Evolutionary conservation across 2,797 vertebrate genomes (phyloP), one percentile per base, ranked within the genome.

Genomic region (Scolopax rusticola): DNA sequence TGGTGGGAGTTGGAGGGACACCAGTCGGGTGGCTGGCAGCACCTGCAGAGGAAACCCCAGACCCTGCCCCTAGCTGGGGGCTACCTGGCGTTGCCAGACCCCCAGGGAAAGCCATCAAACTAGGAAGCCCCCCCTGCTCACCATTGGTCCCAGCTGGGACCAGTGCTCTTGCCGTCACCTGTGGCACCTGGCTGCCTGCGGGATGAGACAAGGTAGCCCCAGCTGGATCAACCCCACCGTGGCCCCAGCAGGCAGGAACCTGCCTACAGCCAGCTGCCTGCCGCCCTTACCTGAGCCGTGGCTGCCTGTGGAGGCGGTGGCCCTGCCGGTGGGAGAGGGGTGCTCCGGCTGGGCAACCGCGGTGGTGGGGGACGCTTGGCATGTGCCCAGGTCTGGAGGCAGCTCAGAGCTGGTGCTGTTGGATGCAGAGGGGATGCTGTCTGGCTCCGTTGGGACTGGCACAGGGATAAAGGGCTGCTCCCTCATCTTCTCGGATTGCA

Each of bases 301-400:
- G 74, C n/a, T 64, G 51, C 48, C 73, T 0, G 3, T 6, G 2
- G 88, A 23, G 69, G n/a, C 1, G 23, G 56, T 3, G 56, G 48
- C 48, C 33, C 27, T 24, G 60, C 41, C 0, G 3, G 45, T 0
- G 1, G 63, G 6, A 61, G 64, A 28, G 16, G 38, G 45, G 25
- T 5, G 71, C n/a, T 64, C 68, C 0, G 6, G 47, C n/a, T 0
- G 11, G n/a, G 54, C 0, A 4, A 64, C 63, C 0, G 12, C 1
- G 1, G 87, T 7, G 7, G 10, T 1, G 15, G 61, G 78, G 21
- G 84, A 32, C 1, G 3, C 87, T 45, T 17, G 83, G 70, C 93
- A 95, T 15, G 11, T 7, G 50, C 70, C 85, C 61, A 24, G 15
- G 1, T 61, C 65, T 1, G 4, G 23, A 32, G 38, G 59, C 54